These are phyloP conservation scores for Grammomys surdaster DNA, from an alignment of 2,113 vertebrate species.

Conservation along the genomic window DNA sequence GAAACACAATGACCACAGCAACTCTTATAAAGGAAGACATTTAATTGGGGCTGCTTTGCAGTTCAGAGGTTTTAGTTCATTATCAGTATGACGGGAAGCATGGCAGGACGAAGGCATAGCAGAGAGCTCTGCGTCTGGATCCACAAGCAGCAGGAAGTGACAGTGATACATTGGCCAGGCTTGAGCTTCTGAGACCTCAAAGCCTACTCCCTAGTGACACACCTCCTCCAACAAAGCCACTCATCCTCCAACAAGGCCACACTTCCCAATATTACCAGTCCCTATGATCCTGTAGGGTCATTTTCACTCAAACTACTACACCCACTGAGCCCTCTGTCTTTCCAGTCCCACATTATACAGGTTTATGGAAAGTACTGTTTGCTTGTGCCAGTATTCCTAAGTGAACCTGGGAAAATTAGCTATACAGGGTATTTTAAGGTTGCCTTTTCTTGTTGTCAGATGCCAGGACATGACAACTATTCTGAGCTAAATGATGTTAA, in stretches of 20 bases:
- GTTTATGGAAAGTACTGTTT: neutral
- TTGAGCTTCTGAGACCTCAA: neutral
- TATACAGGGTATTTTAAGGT: neutral
- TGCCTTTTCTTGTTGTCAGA: neutral
- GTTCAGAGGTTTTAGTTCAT: neutral
- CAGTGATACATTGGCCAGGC: neutral
- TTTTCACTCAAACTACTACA: neutral
- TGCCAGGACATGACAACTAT: neutral
- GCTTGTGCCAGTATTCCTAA: neutral
- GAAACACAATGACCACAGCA: neutral
- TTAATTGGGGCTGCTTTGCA: neutral
- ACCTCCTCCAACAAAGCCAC: neutral
- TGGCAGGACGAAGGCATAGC: neutral
- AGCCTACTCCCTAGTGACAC: neutral
- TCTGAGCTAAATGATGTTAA: neutral
- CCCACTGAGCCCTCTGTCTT: neutral
- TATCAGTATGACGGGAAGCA: neutral
- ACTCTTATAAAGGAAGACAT: neutral
- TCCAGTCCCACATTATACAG: neutral
- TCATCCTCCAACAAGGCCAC: neutral
- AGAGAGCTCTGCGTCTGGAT: neutral
- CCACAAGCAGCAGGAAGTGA: neutral
- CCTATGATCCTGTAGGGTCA: neutral
- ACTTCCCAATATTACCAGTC: neutral
- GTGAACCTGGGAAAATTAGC: neutral